phyloP scores from a whole-genome alignment of 2,797 vertebrate genomes.

The Periparus ater region DNA sequence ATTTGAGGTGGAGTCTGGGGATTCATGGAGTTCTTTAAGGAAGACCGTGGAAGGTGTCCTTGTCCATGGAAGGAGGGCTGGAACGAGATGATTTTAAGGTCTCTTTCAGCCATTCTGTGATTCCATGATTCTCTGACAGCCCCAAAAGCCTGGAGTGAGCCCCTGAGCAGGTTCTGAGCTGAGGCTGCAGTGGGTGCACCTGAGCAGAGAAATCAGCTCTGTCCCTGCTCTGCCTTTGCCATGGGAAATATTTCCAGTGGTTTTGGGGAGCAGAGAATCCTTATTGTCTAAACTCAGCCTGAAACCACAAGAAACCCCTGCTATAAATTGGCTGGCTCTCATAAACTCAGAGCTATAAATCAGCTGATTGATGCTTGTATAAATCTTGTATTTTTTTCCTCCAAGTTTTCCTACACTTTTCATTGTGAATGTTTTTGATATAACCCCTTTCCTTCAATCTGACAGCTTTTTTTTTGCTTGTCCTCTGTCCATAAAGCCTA shows the following conservation, averaged over 20 bases:
- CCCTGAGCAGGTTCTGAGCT: not conserved
- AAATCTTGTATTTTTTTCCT: accelerated
- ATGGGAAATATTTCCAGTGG: not conserved
- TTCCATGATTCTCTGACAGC: not conserved
- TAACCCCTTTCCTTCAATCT: not conserved
- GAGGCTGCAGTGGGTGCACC: not conserved
- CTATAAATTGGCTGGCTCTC: not conserved
- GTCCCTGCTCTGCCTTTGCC: not conserved
- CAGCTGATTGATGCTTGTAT: not conserved
- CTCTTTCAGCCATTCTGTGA: not conserved
- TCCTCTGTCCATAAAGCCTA: not conserved
- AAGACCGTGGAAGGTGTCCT: not conserved
- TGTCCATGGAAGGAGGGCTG: not conserved
- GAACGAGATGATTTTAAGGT: not conserved
- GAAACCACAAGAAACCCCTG: not conserved
- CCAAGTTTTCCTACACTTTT: not conserved
- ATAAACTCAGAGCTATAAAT: not conserved
- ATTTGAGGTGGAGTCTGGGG: not conserved
- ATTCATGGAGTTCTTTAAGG: not conserved
- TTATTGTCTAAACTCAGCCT: not conserved
- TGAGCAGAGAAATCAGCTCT: not conserved
- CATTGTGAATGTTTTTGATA: not conserved
- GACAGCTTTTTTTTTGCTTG: not conserved
- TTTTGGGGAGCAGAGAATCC: not conserved
- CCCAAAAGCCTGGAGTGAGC: not conserved